Percentiles rank a stretch among this genome's conserved stretches.
These are phyloP conservation scores for Mormyrus lacerda DNA, from an alignment of 2,113 vertebrate genomes.

Conservation along the genomic window DNA sequence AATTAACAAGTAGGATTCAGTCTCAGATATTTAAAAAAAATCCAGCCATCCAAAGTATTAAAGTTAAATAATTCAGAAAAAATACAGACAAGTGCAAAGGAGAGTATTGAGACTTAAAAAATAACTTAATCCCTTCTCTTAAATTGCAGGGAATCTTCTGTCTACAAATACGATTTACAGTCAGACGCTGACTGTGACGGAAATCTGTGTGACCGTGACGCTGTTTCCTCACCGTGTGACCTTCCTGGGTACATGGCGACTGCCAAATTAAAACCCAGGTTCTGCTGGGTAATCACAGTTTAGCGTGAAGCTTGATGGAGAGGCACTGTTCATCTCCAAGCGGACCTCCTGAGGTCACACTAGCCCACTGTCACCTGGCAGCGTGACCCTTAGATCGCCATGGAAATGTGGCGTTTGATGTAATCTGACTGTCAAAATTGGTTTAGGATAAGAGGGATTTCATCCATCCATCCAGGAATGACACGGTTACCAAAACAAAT, in stretches of 20 bases:
- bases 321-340: neutral
- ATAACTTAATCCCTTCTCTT: neutral
- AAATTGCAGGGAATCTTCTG: neutral
- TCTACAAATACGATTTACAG: neutral
- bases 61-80: neutral
- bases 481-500: neutral
- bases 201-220: neutral
- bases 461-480: neutral
- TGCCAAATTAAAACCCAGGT: neutral
- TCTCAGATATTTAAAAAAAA: neutral
- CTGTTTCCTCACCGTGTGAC: neutral
- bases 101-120: neutral
- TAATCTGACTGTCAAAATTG: neutral
- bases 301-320: neutral
- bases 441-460: neutral
- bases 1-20: neutral
- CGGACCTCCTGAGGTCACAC: neutral
- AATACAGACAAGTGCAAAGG: neutral
- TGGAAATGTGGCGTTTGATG: neutral
- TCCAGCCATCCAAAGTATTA: neutral
- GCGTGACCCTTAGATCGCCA: neutral
- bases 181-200: neutral
- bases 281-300: neutral
- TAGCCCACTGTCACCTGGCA: neutral
- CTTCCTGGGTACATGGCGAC: neutral